Percentiles rank a stretch among this genome's conserved stretches.
These are phyloP conservation scores for Bagarius yarrelli DNA, from an alignment of 2,113 vertebrate genomes.

Conservation along the genomic window DNA sequence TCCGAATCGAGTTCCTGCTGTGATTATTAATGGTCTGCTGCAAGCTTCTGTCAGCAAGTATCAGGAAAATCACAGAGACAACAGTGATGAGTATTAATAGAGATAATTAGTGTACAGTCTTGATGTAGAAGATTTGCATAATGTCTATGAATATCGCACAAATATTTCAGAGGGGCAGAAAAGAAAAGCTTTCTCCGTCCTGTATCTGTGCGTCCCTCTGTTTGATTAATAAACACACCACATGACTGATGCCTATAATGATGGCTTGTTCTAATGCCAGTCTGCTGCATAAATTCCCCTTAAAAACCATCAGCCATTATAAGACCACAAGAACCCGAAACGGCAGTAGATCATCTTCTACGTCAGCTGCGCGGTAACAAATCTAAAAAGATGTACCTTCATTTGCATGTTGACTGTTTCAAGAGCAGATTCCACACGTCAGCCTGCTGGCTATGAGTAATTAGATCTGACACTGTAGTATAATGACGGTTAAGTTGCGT, in stretches of 20 bases:
- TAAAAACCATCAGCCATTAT: background rate
- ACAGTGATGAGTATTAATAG: background rate
- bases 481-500: too few relatives aligned
- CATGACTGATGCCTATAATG: background rate
- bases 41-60: background rate
- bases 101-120: background rate
- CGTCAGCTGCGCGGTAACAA: background rate
- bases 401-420: background rate
- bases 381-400: conserved; percentile 20
- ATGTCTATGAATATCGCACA: background rate
- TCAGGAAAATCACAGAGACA: too few relatives aligned
- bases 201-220: background rate
- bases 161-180: background rate
- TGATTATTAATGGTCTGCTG: background rate
- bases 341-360: background rate
- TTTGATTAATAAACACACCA: background rate
- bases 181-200: background rate
- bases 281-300: background rate
- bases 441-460: background rate
- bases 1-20: too few relatives aligned
- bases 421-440: conserved; percentile 11
- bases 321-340: background rate
- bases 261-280: background rate
- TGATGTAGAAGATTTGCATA: background rate
- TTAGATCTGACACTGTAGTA: background rate